Base-by-base conservation (phyloP, 2,113 vertebrate genomes). In the Agapornis roseicollis region DNA sequence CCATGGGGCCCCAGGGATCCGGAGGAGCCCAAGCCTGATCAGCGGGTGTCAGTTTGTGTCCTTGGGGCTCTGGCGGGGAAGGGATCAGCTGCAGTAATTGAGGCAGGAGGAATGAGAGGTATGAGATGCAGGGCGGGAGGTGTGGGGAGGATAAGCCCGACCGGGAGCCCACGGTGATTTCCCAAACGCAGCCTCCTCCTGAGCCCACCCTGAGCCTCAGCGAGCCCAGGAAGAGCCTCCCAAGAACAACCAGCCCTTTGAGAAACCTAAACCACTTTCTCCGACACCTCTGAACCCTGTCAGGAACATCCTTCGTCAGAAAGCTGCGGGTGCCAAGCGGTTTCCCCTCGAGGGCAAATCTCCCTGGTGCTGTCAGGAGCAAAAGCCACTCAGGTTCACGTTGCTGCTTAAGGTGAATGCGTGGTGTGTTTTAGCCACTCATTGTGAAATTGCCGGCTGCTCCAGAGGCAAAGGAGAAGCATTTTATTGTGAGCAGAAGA, bases 391-490 rank as follows among this genome's bases (percentile, higher is more conserved):
- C 6, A 9, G 90, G 88, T 95, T 95, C 81, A 79, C 80, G 2
- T 93, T 85, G 96, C 83, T 96, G 78, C 92, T 95, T 56, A 47
- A 97, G 96, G 96, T 90, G 92, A 95, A 95, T 79, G 80, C 5
- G 9, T 31, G 72, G 85, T 92, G 93, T 96, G 91, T 92, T 95
- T 97, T 89, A 93, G 82, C 64, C 58, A 19, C 89, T 96, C 77
- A 95, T 95, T 97, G 94, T 96, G 97, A 96, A 96, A 97, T 89
- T 93, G 87, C 95, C 86, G 86, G 65, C 92, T 96, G 89, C 93
- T 93, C 81, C 89, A 93, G 92, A 90, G 49, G 79, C 92, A 88
- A 96, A 94, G 94, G 93, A 96, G 95, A 95, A 96, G 90, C 88
- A 55, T 94, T 96, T 97, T 91, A 97, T 97, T 97, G 96, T 97